Percentiles rank a stretch among this genome's conserved stretches.
phyloP scores from a whole-genome alignment of 1,140 invertebrate species.

The Thaumetopoea pityocampa region DNA sequence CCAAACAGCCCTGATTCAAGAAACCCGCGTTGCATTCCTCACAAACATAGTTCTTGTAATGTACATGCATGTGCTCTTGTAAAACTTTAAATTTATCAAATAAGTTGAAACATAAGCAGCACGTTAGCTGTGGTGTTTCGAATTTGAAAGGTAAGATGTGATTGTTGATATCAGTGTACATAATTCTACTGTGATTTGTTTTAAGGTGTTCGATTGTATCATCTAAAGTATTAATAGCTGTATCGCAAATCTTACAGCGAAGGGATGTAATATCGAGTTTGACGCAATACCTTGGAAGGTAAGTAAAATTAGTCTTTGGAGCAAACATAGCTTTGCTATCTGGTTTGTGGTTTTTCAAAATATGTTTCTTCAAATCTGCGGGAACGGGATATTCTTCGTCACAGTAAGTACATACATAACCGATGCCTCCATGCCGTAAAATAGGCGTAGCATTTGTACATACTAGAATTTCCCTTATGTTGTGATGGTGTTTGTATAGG shows the following conservation, averaged over 20 bases:
- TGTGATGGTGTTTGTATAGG: conserved; percentile 4
- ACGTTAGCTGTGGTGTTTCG: too few species aligned
- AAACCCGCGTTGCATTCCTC: conserved; percentile 82
- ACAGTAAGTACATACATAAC: conserved; percentile 21
- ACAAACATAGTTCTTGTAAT: conserved; percentile 23
- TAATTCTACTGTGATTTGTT: conserved; percentile 18
- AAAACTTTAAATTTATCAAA: too few species aligned
- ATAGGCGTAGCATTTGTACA: conserved; percentile 21
- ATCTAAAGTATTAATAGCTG: conserved; percentile 17
- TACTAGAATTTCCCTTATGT: conserved; percentile 6
- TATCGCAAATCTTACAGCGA: conserved; percentile 23
- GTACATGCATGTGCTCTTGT: too few species aligned
- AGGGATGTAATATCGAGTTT: conserved; percentile 33
- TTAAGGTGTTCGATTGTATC: conserved; percentile 22
- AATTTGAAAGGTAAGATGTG: conserved; percentile 28
- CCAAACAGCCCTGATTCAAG: conserved; percentile 56
- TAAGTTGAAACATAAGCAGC: too few species aligned
- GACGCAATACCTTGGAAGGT: conserved; percentile 3
- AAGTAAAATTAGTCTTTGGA: not conserved
- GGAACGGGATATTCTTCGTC: conserved; percentile 8
- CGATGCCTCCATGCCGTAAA: conserved; percentile 5
- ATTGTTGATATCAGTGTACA: conserved; percentile 21
- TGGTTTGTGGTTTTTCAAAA: conserved; percentile 5
- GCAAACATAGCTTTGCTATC: not conserved
- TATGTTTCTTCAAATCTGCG: conserved; percentile 16